phyloP scores from a whole-genome alignment of 2,113 vertebrate species.

The Nothoprocta pentlandii region DNA sequence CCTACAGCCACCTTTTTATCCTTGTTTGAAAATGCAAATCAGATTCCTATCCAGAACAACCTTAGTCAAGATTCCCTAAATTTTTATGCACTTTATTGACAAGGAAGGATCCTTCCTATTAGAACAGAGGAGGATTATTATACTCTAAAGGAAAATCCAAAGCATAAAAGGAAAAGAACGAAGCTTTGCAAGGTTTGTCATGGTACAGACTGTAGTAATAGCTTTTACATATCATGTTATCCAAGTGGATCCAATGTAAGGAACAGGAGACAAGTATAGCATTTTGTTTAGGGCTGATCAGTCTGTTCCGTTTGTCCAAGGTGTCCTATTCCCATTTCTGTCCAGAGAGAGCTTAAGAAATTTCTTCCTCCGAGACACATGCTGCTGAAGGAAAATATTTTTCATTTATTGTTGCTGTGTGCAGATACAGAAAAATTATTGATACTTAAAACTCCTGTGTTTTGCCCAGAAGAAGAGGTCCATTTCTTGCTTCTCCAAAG shows the following conservation, averaged over 20 bases:
- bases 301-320: background rate
- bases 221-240: background rate
- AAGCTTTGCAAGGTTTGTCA: background rate
- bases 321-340: background rate
- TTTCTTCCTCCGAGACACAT: background rate
- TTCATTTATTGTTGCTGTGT: background rate
- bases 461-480: background rate
- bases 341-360: background rate
- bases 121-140: background rate
- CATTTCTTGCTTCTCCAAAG: background rate
- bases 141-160: background rate
- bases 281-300: background rate
- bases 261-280: background rate
- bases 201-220: background rate
- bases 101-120: background rate
- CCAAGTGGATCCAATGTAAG: background rate
- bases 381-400: background rate
- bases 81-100: background rate
- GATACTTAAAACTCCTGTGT: background rate
- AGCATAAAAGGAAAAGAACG: background rate
- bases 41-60: background rate
- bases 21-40: background rate
- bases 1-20: accelerated
- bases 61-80: background rate
- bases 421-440: background rate